Base-by-base conservation (phyloP, 2,797 vertebrate species). In the Acipenser oxyrinchus region DNA sequence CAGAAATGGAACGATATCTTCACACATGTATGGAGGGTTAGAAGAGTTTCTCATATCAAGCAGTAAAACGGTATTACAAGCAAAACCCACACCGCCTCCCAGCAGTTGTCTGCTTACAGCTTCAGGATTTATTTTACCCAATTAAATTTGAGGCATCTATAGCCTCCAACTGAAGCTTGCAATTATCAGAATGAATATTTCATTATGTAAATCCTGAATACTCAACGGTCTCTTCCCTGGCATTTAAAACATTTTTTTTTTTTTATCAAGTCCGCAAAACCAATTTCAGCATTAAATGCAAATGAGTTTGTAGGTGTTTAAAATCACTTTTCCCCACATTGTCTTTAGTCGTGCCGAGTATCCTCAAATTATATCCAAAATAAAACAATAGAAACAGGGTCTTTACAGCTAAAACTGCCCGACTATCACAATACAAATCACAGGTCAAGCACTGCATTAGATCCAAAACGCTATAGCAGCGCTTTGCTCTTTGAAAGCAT, bases 121-220 rank as follows among this genome's bases (percentile, higher is more conserved):
- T 37, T 37, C 37, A 55, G 53, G n/a, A 55, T 10, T 55, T 9
- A 6, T 55, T 55, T 55, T 55, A 4, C 53, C n/a, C 10, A 55
- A 10, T 55, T 10, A 10, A 55, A 10, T 9, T 55, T 55, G 9
- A 55, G 10, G n/a, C 10, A 55, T 55, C 53, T 55, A n/a, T 55
- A 55, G 53, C 53, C 6, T 55, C 53, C n/a, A n/a, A 55, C 53
- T 55, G 5, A 55, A 55, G 53, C 53, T 55, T 55, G n/a, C n/a
- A 55, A 55, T 55, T 55, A 55, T 55, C 10, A 55, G n/a, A 55
- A 55, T 55, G 53, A n/a, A 55, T 55, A 55, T 55, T 55, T 55
- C 53, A 55, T 55, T 55, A 55, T 55, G 53, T 55, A 55, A 55
- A 55, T 55, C 10, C 53, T 9, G 53, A 10, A n/a, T 55, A 10